Conservation (phyloP, 2,113 vertebrate species). For the Microtus oregoni region DNA sequence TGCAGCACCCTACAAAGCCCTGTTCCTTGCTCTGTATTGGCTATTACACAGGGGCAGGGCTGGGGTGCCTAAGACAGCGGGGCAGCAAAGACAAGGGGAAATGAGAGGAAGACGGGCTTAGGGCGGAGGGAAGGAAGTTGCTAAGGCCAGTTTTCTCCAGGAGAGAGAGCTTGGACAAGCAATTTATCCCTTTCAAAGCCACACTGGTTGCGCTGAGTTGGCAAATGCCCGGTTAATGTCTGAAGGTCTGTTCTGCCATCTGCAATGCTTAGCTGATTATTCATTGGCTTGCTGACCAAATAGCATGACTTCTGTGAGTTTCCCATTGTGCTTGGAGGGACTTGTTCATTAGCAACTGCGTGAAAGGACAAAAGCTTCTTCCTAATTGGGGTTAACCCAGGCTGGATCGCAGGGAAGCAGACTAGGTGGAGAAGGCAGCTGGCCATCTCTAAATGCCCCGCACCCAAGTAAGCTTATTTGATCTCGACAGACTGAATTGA, state of each 20-base stretch:
- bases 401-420: not conserved
- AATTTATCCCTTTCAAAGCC: slow-evolving; percentile 53
- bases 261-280: slow-evolving; percentile 12
- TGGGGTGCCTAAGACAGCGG: not conserved
- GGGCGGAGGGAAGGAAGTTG: not conserved
- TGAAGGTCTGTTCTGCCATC: not conserved
- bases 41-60: not conserved
- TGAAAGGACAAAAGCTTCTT: not conserved
- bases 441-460: not conserved
- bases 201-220: not conserved
- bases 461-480: not conserved
- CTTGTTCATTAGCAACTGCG: not conserved
- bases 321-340: not conserved
- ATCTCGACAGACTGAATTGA: not conserved
- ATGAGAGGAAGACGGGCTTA: not conserved
- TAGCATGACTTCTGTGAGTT: slow-evolving; percentile 34
- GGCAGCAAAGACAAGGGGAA: not conserved
- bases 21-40: not conserved
- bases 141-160: slow-evolving; percentile 18
- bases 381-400: not conserved
- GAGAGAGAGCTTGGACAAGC: slow-evolving; percentile 40
- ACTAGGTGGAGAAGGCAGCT: not conserved
- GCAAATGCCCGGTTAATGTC: not conserved
- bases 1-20: not conserved
- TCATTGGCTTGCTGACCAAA: slow-evolving; percentile 2